These are phyloP conservation scores for Papilio polyxenes DNA, from an alignment of 1,140 invertebrate species.

Conservation along the genomic window DNA sequence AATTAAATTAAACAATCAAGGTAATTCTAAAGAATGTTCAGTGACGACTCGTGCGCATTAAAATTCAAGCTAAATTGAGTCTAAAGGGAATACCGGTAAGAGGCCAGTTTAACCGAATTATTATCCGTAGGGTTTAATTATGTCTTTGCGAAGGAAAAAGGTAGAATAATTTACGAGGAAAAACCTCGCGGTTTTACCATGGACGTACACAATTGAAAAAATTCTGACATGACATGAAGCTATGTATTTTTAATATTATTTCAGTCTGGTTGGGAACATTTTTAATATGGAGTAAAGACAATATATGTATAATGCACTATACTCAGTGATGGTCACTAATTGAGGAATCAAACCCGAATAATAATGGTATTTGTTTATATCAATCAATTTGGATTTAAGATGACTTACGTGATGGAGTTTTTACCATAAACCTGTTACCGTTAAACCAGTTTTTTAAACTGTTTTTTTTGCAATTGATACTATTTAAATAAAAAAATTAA, in stretches of 20 bases:
- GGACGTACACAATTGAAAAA: background rate
- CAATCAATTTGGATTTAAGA: too few relatives aligned
- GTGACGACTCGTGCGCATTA: slow-evolving; percentile 62
- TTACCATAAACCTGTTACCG: too few relatives aligned
- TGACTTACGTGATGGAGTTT: too few relatives aligned
- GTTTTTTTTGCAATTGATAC: too few relatives aligned
- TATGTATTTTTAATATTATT: background rate
- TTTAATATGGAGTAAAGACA: too few relatives aligned
- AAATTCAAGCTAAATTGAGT: slow-evolving; percentile 58
- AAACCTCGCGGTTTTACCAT: slow-evolving; percentile 43
- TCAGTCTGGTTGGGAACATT: background rate
- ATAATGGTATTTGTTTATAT: too few relatives aligned
- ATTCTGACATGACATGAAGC: background rate
- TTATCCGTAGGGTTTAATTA: slow-evolving; percentile 76
- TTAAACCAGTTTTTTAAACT: too few relatives aligned
- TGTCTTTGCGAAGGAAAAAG: slow-evolving; percentile 68
- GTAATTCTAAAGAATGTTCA: slow-evolving; percentile 44
- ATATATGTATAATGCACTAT: too few relatives aligned
- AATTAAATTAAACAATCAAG: slow-evolving; percentile 48
- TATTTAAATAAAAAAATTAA: too few relatives aligned
- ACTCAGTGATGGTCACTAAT: too few relatives aligned
- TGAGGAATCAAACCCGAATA: too few relatives aligned
- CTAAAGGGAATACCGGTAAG: slow-evolving; percentile 66
- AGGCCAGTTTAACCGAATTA: slow-evolving; percentile 62
- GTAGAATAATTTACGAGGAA: slow-evolving; percentile 65